phyloP scores from a whole-genome alignment of 2,888 invertebrate species.

The Oithona nana region DNA sequence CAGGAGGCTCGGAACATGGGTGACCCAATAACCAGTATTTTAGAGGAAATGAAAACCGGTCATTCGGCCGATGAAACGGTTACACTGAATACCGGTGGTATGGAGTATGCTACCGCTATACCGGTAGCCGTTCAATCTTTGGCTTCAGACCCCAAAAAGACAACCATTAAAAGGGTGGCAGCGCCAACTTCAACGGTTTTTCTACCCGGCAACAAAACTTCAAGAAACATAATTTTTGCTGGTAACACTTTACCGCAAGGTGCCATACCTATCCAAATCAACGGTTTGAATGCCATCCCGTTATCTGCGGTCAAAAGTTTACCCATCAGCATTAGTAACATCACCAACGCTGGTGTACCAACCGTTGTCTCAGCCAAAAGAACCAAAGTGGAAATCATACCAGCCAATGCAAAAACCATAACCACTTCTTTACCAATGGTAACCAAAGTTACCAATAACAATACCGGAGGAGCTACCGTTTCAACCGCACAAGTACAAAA shows the following conservation, averaged over 20 bases:
- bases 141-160: background rate
- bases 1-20: background rate
- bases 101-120: conserved; percentile 8
- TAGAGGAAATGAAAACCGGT: conserved; percentile 3
- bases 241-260: conserved; percentile 11
- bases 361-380: conserved; percentile 1
- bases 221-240: conserved; percentile 11
- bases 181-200: conserved; percentile 3
- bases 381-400: background rate
- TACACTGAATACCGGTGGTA: background rate
- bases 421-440: background rate
- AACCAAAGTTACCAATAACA: background rate
- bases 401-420: background rate
- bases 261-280: conserved; percentile 12
- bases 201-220: background rate
- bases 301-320: conserved; percentile 13
- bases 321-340: background rate
- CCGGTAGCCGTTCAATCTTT: conserved; percentile 6
- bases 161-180: background rate
- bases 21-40: background rate
- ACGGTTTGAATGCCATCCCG: conserved; percentile 12
- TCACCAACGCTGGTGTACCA: background rate
- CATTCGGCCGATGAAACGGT: background rate
- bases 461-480: background rate
- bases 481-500: background rate